Evolutionary conservation across 2,888 invertebrate species (phyloP).

Genomic region (Catocala nupta): DNA sequence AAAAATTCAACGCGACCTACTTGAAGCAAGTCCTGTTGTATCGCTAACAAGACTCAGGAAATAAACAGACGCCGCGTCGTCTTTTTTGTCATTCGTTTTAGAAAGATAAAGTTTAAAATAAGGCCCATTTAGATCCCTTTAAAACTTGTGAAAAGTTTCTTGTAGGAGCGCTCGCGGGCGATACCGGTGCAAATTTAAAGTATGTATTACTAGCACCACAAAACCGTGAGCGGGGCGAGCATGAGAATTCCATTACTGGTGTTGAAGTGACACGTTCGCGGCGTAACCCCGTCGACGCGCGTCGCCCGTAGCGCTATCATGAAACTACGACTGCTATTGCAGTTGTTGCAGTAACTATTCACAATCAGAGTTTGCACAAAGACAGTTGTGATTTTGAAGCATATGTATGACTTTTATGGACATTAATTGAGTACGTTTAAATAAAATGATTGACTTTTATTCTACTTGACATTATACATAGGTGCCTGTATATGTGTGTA

Average conservation of each 20-base stretch:
- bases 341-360: constrained; percentile 14
- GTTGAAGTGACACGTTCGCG: constrained; percentile 73
- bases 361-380: too few relatives aligned
- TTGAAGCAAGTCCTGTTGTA: constrained; percentile 25
- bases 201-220: constrained; percentile 81
- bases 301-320: constrained; percentile 35
- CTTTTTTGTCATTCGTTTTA: constrained; percentile 48
- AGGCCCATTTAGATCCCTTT: constrained; percentile 76
- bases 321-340: constrained; percentile 34
- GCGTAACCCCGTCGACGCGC: constrained; percentile 54
- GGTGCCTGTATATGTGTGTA: too few relatives aligned
- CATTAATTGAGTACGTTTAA: too few relatives aligned
- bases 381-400: too few relatives aligned
- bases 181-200: constrained; percentile 85
- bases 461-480: too few relatives aligned
- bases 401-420: too few relatives aligned
- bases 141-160: constrained; percentile 76
- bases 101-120: constrained; percentile 67
- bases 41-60: constrained; percentile 36
- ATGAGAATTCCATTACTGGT: constrained; percentile 85
- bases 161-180: constrained; percentile 73
- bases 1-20: constrained; percentile 25
- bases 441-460: too few relatives aligned
- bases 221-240: constrained; percentile 78
- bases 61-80: constrained; percentile 29